These are phyloP conservation scores for Ormyrus rosae DNA, from an alignment of 2,888 invertebrate species.

Conservation along the genomic window DNA sequence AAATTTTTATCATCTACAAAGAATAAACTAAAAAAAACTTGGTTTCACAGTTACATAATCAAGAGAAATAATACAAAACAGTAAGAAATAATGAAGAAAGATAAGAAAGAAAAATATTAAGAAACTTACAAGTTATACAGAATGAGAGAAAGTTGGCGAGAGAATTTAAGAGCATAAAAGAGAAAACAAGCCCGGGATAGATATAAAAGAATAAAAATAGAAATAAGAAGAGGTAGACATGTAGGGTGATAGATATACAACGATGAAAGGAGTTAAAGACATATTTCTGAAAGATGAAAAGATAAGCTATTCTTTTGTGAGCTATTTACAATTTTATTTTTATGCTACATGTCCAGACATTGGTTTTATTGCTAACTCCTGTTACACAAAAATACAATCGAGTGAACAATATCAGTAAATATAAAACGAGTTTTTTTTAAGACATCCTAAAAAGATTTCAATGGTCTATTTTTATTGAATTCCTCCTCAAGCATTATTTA, in stretches of 20 bases:
- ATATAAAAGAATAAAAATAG: conserved; percentile 54
- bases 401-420: no score
- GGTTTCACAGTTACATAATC: conserved; percentile 5
- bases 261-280: conserved; percentile 19
- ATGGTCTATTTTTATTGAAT: no score
- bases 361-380: no score
- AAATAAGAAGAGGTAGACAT: conserved; percentile 30
- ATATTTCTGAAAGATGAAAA: not conserved
- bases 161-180: conserved; percentile 19
- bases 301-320: no score
- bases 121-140: conserved; percentile 8
- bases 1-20: not conserved
- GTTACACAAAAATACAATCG: no score
- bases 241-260: not conserved
- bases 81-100: not conserved
- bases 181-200: conserved; percentile 37
- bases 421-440: no score
- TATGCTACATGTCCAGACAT: no score
- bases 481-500: no score
- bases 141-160: conserved; percentile 23
- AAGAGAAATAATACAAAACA: conserved; percentile 4
- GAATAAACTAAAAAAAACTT: not conserved
- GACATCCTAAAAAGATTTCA: no score
- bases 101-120: not conserved
- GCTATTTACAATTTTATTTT: no score